Conservation (phyloP, 1,140 invertebrate genomes). For the Acromyrmex echinatior region DNA sequence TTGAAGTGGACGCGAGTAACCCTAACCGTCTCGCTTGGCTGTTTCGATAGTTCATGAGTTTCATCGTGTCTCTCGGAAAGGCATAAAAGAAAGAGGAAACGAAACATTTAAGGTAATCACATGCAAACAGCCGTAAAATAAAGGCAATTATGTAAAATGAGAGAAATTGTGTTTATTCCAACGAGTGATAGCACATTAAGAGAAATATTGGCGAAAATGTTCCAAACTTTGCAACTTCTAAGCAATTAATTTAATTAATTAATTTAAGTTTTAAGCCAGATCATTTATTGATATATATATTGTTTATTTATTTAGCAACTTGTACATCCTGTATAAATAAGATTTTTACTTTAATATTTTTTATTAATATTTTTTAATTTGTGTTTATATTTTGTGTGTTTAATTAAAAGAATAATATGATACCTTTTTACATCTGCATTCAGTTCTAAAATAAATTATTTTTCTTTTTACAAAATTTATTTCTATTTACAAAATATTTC, state of each 20-base stretch:
- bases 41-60: neutral
- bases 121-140: neutral
- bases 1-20: conserved; percentile 20
- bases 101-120: conserved; percentile 16
- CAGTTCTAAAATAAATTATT: too few relatives aligned
- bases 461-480: too few relatives aligned
- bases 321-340: too few relatives aligned
- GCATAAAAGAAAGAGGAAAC: conserved; percentile 18
- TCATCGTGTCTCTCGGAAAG: conserved; percentile 26
- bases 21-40: conserved; percentile 46
- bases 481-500: neutral
- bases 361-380: too few relatives aligned
- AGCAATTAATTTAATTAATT: conserved; percentile 9
- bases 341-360: too few relatives aligned
- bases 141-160: conserved; percentile 19
- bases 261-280: neutral
- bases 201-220: neutral
- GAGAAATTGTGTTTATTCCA: conserved; percentile 21
- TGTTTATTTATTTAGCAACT: too few relatives aligned
- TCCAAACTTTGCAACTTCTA: neutral
- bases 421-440: too few relatives aligned
- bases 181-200: neutral
- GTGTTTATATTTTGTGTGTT: too few relatives aligned
- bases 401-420: too few relatives aligned
- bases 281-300: neutral